A percentile compares a stretch with the other conserved stretches of the same genome.
Evolutionary conservation across 2,113 vertebrate genomes (phyloP).

Genomic region (Fregetta grallaria): DNA sequence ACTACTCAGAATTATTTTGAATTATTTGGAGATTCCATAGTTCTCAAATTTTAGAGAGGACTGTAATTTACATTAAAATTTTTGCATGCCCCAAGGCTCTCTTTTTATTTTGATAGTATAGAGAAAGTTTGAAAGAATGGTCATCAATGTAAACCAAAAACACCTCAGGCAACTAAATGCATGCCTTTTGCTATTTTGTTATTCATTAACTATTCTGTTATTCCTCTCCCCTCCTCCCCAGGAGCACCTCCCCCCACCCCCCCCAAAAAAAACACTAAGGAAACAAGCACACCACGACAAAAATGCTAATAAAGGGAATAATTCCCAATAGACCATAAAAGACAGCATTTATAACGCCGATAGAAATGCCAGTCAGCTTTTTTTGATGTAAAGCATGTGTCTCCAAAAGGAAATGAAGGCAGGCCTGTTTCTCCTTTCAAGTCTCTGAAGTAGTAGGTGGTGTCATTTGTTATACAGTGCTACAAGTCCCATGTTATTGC

Average conservation of each 20-base stretch:
- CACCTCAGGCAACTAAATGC: background rate
- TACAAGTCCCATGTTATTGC: conserved; percentile 50
- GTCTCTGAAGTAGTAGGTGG: conserved; percentile 63
- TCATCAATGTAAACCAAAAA: background rate
- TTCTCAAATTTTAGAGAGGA: background rate
- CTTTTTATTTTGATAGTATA: background rate
- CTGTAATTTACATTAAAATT: background rate
- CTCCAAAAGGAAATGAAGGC: conserved; percentile 66
- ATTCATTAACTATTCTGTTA: background rate
- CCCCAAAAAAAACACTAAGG: background rate
- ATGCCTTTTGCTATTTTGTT: conserved; percentile 5
- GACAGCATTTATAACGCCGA: conserved; percentile 36
- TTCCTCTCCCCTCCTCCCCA: background rate
- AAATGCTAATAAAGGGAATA: conserved; percentile 54
- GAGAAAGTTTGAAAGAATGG: background rate
- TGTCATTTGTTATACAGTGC: conserved; percentile 65
- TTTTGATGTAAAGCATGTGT: conserved; percentile 74
- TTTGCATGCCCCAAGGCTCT: background rate
- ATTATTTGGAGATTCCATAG: background rate
- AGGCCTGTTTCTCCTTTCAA: conserved; percentile 60
- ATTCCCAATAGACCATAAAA: conserved; percentile 51
- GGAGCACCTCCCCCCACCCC: background rate
- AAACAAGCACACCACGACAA: conserved; percentile 31
- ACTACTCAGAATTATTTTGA: background rate
- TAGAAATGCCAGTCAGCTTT: conserved; percentile 57